Evolutionary conservation across 2,113 vertebrate genomes (phyloP).

Genomic region (Steatornis caripensis): DNA sequence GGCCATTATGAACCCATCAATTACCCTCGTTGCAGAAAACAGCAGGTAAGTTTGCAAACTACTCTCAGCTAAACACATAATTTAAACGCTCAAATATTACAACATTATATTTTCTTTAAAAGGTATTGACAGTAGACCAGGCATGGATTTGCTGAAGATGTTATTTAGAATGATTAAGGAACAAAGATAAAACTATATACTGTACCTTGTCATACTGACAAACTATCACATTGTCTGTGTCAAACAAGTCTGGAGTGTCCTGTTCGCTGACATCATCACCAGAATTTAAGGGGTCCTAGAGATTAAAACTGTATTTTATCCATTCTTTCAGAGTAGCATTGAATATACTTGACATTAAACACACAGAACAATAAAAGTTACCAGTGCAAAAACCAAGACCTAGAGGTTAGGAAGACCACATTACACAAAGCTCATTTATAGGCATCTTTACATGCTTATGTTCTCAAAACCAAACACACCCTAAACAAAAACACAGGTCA

Average conservation of each 20-base stretch:
- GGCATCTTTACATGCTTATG: background rate
- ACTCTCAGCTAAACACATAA: background rate
- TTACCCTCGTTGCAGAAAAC: background rate
- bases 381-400: background rate
- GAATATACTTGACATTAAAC: background rate
- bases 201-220: slow-evolving; percentile 97
- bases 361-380: background rate
- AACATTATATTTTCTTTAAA: background rate
- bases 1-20: background rate
- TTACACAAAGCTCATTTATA: background rate
- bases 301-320: slow-evolving; percentile 1
- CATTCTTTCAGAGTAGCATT: background rate
- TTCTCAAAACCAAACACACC: background rate
- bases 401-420: background rate
- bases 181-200: background rate
- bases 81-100: background rate
- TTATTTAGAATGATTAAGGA: background rate
- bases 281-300: slow-evolving; percentile 94
- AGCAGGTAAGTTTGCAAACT: background rate
- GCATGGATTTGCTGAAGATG: background rate
- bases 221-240: slow-evolving; percentile 93
- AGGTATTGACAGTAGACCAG: background rate
- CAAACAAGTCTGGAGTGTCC: slow-evolving; percentile 92
- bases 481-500: background rate
- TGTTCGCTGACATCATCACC: slow-evolving; percentile 95